These are phyloP conservation scores for Brachycybe producta DNA, from an alignment of 2,888 invertebrate species.

Conservation along the genomic window DNA sequence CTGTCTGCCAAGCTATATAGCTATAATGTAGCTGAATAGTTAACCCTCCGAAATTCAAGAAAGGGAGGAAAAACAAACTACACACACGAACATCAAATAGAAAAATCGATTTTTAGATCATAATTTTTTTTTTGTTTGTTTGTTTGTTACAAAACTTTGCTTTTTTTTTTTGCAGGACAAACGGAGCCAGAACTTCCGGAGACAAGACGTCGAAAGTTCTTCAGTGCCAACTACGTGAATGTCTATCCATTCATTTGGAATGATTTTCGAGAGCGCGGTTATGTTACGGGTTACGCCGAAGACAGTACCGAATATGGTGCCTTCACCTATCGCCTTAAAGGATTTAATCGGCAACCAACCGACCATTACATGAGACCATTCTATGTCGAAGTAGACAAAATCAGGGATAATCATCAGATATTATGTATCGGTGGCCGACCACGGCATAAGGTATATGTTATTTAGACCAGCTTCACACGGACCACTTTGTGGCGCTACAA, in stretches of 20 bases:
- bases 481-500: too few species aligned
- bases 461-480: too few species aligned
- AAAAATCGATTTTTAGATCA: too few species aligned
- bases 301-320: slow-evolving; percentile 72
- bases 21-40: too few species aligned
- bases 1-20: too few species aligned
- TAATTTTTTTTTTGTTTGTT: too few species aligned
- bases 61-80: too few species aligned
- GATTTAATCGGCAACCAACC: slow-evolving; percentile 68
- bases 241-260: slow-evolving; percentile 78
- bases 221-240: slow-evolving; percentile 52
- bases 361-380: slow-evolving; percentile 81
- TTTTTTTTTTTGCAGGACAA: too few species aligned
- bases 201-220: slow-evolving; percentile 52
- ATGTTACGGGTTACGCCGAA: slow-evolving; percentile 66
- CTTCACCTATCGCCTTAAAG: slow-evolving; percentile 78
- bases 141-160: too few species aligned
- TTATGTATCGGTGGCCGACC: slow-evolving; percentile 59
- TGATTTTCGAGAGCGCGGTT: slow-evolving; percentile 36
- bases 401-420: slow-evolving; percentile 42
- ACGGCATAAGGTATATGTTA: slow-evolving; percentile 60
- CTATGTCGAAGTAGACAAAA: slow-evolving; percentile 51
- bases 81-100: too few species aligned
- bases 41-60: too few species aligned
- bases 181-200: slow-evolving; percentile 75